Evolutionary conservation across 2,888 invertebrate species (phyloP).

Genomic region (Cyaniris semiargus): DNA sequence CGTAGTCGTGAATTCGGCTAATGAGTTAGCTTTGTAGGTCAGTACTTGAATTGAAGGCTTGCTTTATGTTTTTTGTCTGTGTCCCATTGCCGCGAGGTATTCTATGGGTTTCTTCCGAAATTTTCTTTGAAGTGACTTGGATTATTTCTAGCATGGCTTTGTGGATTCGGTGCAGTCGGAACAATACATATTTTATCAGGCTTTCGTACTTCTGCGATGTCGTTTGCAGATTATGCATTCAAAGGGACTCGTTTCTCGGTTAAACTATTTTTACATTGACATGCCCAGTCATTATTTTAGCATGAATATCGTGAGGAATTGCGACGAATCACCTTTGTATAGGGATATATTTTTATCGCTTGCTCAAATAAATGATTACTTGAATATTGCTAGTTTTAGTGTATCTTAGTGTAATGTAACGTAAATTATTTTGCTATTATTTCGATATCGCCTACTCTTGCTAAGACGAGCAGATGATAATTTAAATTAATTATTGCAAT

Average conservation of each 20-base stretch:
- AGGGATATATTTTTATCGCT: background rate
- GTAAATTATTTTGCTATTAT: background rate
- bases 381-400: background rate
- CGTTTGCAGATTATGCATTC: background rate
- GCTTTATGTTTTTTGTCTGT: conserved; percentile 54
- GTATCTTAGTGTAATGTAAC: too few relatives aligned
- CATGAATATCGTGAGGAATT: background rate
- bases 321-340: background rate
- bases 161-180: conserved; percentile 7
- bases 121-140: background rate
- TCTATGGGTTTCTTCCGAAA: conserved; percentile 39
- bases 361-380: background rate
- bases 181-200: conserved; percentile 9
- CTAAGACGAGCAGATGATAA: too few relatives aligned
- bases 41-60: conserved; percentile 67
- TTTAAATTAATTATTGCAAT: too few relatives aligned
- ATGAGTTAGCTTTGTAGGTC: conserved; percentile 75
- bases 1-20: conserved; percentile 72
- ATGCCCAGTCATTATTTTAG: background rate
- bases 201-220: conserved; percentile 3
- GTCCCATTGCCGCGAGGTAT: conserved; percentile 41
- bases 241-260: background rate
- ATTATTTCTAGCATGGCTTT: conserved; percentile 20
- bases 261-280: background rate
- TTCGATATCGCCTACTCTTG: background rate